Base-by-base conservation (phyloP, 2,888 invertebrate species). In the Aphrophora alni region DNA sequence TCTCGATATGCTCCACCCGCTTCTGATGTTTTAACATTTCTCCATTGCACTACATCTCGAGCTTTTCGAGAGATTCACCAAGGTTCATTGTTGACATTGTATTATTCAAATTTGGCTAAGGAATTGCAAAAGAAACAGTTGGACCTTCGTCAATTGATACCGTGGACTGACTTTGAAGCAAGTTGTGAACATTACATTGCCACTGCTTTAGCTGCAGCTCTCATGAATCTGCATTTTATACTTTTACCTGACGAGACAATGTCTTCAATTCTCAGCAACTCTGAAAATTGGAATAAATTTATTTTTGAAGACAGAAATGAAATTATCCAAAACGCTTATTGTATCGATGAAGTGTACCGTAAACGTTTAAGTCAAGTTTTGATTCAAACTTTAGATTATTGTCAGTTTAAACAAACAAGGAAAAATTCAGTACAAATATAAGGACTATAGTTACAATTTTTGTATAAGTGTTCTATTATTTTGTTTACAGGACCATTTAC, bases 371-470 rank as follows among this genome's bases (percentile, higher is more conserved):
- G 59, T 21, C 78, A 79, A 26, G 78, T 74, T 3, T 26, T 79
- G n/a, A 69, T 79, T n/a, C 78, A 79, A 28, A 74, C 74, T 7
- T 74, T 79, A 51, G 82, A 82, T 38, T 72, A 77, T 80, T 81
- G 80, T 71, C 81, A 78, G 76, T 80, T 82, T 73, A 73, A 73
- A 17, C 59, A 59, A 59, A 10, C 59, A 3, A 59, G 59, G 59
- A 59, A 59, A 59, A 59, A 59, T 59, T 59, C 59, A 21, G 59
- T 59, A 21, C 59, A 59, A 59, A 59, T 21, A 3, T 59, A 59
- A 8, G 21, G 1, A 21, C 2, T 21, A 12, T 21, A 21, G n/a
- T 59, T 59, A 21, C 10, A 59, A 4, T n/a, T 59, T 59, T 21
- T 26, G 28, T 71, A 14, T 24, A 33, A 38, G 21, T 28, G 4